A percentile compares a stretch with the other conserved stretches of the same genome.
phyloP scores from a whole-genome alignment of 2,888 invertebrate genomes.

The Adelognathus sp. region DNA sequence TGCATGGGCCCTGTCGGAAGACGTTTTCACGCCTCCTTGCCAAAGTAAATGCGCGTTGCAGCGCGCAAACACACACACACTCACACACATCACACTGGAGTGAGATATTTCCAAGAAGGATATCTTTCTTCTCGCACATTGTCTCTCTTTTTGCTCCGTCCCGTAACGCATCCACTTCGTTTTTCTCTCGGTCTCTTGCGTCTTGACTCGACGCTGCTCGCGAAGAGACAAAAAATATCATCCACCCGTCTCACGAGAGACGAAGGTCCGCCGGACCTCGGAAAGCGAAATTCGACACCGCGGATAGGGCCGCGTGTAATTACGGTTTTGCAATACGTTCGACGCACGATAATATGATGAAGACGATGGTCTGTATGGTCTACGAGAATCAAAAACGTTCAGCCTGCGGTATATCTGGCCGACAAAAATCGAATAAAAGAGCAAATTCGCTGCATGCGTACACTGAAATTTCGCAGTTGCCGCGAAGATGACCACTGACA shows the following conservation, averaged over 20 bases:
- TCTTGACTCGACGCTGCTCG: constrained; percentile 26
- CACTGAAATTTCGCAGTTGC: neutral
- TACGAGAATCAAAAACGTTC: constrained; percentile 46
- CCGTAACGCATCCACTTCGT: neutral
- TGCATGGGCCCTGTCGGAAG: constrained; percentile 60
- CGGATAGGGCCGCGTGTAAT: constrained; percentile 64
- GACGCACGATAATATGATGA: constrained; percentile 34
- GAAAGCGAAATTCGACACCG: constrained; percentile 70
- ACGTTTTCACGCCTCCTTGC: constrained; percentile 68
- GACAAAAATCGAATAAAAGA: constrained; percentile 35
- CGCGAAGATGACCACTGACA: neutral
- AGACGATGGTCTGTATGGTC: constrained; percentile 30
- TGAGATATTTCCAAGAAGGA: constrained; percentile 64
- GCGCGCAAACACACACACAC: too few relatives aligned
- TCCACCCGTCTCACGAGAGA: constrained; percentile 27
- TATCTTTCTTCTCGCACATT: constrained; percentile 30
- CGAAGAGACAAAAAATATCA: constrained; percentile 37
- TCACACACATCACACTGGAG: too few relatives aligned
- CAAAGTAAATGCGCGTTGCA: constrained; percentile 66
- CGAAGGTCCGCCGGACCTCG: constrained; percentile 51
- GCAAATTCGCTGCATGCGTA: constrained; percentile 3
- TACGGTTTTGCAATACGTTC: constrained; percentile 66
- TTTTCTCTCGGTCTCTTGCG: constrained; percentile 27
- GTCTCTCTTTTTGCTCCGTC: neutral
- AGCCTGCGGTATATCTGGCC: constrained; percentile 21